Conservation (phyloP, 2,113 vertebrate genomes). For the Lampris megalopsis region DNA sequence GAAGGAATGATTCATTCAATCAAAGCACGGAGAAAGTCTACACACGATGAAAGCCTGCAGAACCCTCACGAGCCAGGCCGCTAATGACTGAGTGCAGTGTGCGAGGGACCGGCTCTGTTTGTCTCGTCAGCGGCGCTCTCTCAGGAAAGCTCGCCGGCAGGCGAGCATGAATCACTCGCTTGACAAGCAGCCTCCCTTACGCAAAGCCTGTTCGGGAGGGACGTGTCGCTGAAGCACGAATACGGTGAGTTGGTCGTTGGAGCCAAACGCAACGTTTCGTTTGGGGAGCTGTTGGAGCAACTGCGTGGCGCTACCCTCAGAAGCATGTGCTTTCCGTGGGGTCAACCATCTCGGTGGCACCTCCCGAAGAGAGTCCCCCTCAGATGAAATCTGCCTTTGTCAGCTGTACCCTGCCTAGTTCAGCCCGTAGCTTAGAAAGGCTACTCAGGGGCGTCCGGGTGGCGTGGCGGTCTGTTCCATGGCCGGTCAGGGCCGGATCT, state of each 20-base stretch:
- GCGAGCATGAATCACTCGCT: neutral
- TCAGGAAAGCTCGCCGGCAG: neutral
- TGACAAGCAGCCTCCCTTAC: neutral
- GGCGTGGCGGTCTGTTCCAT: too few relatives aligned
- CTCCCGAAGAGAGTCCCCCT: neutral
- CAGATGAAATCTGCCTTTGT: constrained; percentile 3
- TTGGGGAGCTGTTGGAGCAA: neutral
- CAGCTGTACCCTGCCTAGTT: neutral
- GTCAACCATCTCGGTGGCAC: too few relatives aligned
- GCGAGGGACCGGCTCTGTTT: neutral
- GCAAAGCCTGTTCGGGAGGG: neutral
- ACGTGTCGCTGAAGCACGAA: too few relatives aligned
- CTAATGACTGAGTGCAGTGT: neutral
- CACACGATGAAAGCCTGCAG: neutral
- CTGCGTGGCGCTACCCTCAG: too few relatives aligned
- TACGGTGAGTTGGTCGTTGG: too few relatives aligned
- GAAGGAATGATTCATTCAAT: constrained; percentile 6
- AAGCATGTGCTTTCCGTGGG: too few relatives aligned
- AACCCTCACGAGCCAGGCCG: constrained; percentile 1
- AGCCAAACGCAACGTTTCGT: too few relatives aligned
- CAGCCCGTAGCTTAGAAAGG: neutral
- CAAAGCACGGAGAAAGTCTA: constrained; percentile 2
- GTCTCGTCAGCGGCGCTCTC: neutral
- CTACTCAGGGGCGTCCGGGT: too few relatives aligned
- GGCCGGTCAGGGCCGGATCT: too few relatives aligned